Percentiles rank a stretch among this genome's conserved stretches.
Conservation (phyloP, 2,888 invertebrate species). For the Bhutanitis thaidina region DNA sequence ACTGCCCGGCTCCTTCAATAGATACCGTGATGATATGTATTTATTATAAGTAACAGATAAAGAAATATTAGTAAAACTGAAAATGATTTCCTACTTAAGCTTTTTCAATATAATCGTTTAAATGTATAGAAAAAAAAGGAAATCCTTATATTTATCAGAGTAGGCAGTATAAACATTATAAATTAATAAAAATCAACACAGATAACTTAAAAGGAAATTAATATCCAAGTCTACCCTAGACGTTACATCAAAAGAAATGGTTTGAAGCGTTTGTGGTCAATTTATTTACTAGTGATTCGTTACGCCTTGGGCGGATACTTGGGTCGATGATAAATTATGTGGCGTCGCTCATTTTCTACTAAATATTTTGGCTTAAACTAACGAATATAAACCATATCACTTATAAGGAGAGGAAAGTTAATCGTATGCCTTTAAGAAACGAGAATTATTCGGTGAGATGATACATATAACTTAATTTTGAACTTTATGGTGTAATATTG, state of each 20-base stretch:
- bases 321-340: conserved; percentile 71
- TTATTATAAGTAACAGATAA: too few relatives aligned
- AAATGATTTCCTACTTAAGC: too few relatives aligned
- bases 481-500: conserved; percentile 38
- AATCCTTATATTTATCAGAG: too few relatives aligned
- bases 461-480: conserved; percentile 14
- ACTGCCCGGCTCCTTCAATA: too few relatives aligned
- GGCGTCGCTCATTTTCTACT: conserved; percentile 61
- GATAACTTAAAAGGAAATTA: conserved; percentile 45
- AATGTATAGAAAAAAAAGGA: too few relatives aligned
- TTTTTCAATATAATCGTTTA: too few relatives aligned
- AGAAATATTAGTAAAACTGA: too few relatives aligned
- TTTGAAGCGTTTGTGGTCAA: conserved; percentile 72
- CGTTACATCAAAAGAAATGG: conserved; percentile 58
- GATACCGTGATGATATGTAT: too few relatives aligned
- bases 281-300: conserved; percentile 77
- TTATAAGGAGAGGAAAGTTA: conserved; percentile 1
- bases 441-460: conserved; percentile 14
- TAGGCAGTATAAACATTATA: too few relatives aligned
- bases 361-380: conserved; percentile 21
- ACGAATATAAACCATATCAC: conserved; percentile 36
- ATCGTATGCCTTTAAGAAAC: conserved; percentile 3
- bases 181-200: conserved; percentile 39
- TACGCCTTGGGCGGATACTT: conserved; percentile 76
- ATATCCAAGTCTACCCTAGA: conserved; percentile 42